phyloP scores from a whole-genome alignment of 2,113 vertebrate genomes.

The Gymnocephalus cernua region DNA sequence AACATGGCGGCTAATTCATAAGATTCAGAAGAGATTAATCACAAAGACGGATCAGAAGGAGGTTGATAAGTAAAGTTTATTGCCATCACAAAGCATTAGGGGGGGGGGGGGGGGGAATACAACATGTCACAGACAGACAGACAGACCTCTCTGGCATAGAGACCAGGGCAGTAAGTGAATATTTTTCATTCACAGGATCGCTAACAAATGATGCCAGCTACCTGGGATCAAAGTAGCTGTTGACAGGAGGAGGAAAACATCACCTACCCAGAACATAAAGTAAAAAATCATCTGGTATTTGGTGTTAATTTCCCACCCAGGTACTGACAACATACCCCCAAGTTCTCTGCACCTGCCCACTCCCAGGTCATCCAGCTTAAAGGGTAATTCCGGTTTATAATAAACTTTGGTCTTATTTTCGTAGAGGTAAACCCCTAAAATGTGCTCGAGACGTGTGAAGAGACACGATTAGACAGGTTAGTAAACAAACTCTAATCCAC shows the following conservation, averaged over 20 bases:
- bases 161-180: conserved; percentile 39
- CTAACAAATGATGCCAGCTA: not conserved
- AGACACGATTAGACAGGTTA: no score
- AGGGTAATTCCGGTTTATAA: conserved; percentile 2
- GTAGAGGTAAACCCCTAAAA: not conserved
- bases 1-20: not conserved
- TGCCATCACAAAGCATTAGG: conserved; percentile 75
- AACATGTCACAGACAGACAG: conserved; percentile 38
- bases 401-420: conserved; percentile 14
- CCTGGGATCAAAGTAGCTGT: not conserved
- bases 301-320: not conserved
- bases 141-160: conserved; percentile 16
- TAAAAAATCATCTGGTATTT: not conserved
- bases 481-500: no score
- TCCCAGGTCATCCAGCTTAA: not conserved
- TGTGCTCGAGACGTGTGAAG: not conserved
- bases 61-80: conserved; percentile 80
- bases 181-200: not conserved
- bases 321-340: not conserved
- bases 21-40: conserved; percentile 1
- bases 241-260: not conserved
- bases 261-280: not conserved
- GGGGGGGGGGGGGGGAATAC: not conserved
- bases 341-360: not conserved
- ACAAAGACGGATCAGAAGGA: conserved; percentile 36